These are phyloP conservation scores for Heliconius eleuchia DNA, from an alignment of 1,140 invertebrate species.

Conservation along the genomic window DNA sequence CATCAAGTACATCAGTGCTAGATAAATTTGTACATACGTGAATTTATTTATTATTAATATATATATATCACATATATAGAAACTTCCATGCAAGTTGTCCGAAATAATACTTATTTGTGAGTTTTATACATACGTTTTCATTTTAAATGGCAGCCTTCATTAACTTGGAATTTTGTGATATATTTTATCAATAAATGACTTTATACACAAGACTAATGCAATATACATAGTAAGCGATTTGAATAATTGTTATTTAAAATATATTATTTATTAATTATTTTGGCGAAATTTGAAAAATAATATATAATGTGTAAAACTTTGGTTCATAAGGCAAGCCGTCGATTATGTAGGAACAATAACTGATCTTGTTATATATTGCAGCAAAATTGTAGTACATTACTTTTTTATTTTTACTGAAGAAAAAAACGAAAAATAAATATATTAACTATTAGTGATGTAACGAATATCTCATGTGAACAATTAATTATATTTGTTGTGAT, in stretches of 20 bases:
- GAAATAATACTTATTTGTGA: conserved; percentile 39
- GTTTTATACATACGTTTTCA: conserved; percentile 36
- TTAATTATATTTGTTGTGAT: too few species aligned
- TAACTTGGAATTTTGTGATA: conserved; percentile 14
- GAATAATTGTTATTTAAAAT: conserved; percentile 8
- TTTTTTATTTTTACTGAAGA: background rate
- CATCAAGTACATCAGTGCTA: conserved; percentile 43
- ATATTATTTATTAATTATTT: background rate
- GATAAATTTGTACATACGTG: conserved; percentile 51
- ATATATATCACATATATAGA: conserved; percentile 45
- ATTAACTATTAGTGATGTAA: too few species aligned
- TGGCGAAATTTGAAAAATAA: conserved; percentile 26
- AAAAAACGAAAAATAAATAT: too few species aligned
- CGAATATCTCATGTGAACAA: too few species aligned
- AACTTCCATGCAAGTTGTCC: conserved; percentile 41
- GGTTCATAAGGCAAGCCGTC: conserved; percentile 36
- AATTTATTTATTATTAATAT: conserved; percentile 42
- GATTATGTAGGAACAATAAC: conserved; percentile 26
- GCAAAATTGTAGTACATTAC: background rate
- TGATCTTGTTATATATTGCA: background rate
- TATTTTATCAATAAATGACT: background rate
- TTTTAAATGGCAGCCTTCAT: conserved; percentile 43
- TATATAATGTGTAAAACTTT: conserved; percentile 37
- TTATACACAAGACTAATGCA: conserved; percentile 5
- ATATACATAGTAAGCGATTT: background rate